phyloP scores from a whole-genome alignment of 2,888 invertebrate genomes.

The Uloborus plumipes region DNA sequence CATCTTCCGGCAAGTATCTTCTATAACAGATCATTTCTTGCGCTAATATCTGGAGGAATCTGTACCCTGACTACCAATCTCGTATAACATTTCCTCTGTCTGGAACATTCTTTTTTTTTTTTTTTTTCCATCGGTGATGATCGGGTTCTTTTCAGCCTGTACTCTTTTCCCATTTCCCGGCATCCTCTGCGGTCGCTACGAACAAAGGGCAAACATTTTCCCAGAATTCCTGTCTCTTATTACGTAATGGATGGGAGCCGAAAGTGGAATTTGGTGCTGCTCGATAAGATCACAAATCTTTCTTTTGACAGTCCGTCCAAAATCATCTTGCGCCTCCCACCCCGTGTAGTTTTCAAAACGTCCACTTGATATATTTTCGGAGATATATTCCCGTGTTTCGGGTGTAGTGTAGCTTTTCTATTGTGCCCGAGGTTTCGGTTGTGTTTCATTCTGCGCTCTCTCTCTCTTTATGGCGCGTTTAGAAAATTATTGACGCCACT shows the following conservation, averaged over 20 bases:
- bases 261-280: slow-evolving; percentile 47
- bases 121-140: not conserved
- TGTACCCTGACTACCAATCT: too few species aligned
- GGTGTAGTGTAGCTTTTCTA: slow-evolving; percentile 8
- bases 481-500: too few species aligned
- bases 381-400: slow-evolving; percentile 24
- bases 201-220: slow-evolving; percentile 29
- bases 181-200: not conserved
- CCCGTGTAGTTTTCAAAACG: slow-evolving; percentile 36
- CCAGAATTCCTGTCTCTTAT: slow-evolving; percentile 35
- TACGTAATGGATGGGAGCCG: slow-evolving; percentile 53
- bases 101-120: slow-evolving; percentile 5
- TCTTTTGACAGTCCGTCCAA: slow-evolving; percentile 57
- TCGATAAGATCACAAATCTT: slow-evolving; percentile 53
- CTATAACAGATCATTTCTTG: too few species aligned
- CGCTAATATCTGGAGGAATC: too few species aligned
- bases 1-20: too few species aligned
- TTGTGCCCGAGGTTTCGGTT: not conserved
- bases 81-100: not conserved
- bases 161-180: slow-evolving; percentile 1
- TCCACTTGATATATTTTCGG: slow-evolving; percentile 34
- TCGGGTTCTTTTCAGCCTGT: slow-evolving; percentile 45
- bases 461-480: too few species aligned
- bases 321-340: slow-evolving; percentile 33
- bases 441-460: too few species aligned